A percentile compares a stretch with the other conserved stretches of the same genome.
These are phyloP conservation scores for Venusia cambrica DNA, from an alignment of 2,888 invertebrate genomes.

Conservation along the genomic window DNA sequence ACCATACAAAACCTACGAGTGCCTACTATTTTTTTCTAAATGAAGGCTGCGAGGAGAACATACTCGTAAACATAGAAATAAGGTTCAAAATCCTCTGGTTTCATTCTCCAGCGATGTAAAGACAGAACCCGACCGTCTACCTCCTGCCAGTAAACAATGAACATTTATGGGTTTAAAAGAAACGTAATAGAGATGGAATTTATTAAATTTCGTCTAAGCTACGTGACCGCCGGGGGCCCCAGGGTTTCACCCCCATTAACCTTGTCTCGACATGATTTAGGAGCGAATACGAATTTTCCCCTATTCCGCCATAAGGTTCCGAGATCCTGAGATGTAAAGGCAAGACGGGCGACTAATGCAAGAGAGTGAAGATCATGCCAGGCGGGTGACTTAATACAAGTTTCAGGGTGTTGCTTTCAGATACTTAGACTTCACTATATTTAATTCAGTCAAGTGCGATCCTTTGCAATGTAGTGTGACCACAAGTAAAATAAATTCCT, in stretches of 20 bases:
- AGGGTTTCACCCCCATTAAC: slow-evolving; percentile 74
- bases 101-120: background rate
- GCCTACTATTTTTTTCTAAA: background rate
- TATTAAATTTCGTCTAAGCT: slow-evolving; percentile 67
- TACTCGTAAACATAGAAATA: background rate
- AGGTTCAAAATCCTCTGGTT: slow-evolving; percentile 1
- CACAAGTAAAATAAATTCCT: too few species aligned
- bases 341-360: background rate
- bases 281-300: slow-evolving; percentile 64
- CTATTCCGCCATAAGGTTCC: slow-evolving; percentile 37
- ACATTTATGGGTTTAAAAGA: slow-evolving; percentile 39
- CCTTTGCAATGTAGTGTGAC: too few species aligned
- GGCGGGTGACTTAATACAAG: too few species aligned
- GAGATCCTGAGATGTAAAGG: too few species aligned
- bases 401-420: too few species aligned
- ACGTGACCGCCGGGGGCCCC: slow-evolving; percentile 68
- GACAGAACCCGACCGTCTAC: slow-evolving; percentile 4
- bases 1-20: too few species aligned
- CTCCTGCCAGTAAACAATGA: slow-evolving; percentile 27
- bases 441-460: too few species aligned
- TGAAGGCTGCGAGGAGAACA: background rate
- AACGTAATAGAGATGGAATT: slow-evolving; percentile 62
- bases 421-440: too few species aligned
- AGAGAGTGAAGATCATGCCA: too few species aligned
- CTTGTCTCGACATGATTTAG: slow-evolving; percentile 76